These are phyloP conservation scores for Megaustenia siamemsis DNA, from an alignment of 2,888 invertebrate genomes.

Conservation along the genomic window DNA sequence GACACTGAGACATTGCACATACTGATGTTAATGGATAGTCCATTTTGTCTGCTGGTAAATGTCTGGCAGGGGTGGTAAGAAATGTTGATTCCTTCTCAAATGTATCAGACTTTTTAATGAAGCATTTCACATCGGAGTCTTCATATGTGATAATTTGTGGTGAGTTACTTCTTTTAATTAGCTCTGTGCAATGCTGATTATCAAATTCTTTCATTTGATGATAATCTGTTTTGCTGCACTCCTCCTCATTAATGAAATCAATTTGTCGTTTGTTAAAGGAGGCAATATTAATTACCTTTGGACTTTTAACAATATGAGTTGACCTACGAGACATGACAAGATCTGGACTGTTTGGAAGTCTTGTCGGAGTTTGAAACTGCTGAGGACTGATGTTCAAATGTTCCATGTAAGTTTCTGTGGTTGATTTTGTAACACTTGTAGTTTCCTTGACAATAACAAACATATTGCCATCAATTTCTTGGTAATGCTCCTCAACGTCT, in stretches of 20 bases:
- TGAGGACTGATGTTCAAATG: slow-evolving; percentile 36
- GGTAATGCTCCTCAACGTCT: slow-evolving; percentile 35
- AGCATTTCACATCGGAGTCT: neutral
- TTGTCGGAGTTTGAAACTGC: slow-evolving; percentile 52
- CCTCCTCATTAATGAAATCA: slow-evolving; percentile 24
- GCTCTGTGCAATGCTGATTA: neutral
- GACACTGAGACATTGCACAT: slow-evolving; percentile 18
- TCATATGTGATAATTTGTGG: neutral
- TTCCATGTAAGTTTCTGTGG: slow-evolving; percentile 40
- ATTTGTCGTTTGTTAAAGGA: slow-evolving; percentile 7
- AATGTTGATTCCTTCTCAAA: slow-evolving; percentile 38
- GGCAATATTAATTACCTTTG: slow-evolving; percentile 46
- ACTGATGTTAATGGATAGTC: slow-evolving; percentile 43
- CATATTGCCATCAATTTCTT: slow-evolving; percentile 47
- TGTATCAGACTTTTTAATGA: slow-evolving; percentile 13
- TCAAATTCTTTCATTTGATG: neutral
- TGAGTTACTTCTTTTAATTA: neutral
- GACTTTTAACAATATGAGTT: slow-evolving; percentile 66
- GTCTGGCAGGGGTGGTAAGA: neutral
- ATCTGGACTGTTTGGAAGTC: slow-evolving; percentile 67
- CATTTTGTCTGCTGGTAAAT: neutral
- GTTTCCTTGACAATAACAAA: slow-evolving; percentile 52
- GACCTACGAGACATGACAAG: slow-evolving; percentile 67
- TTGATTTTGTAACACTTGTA: slow-evolving; percentile 39
- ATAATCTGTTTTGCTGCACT: neutral